Base-by-base conservation (phyloP, 2,113 vertebrate species). In the Dicaeum eximium region DNA sequence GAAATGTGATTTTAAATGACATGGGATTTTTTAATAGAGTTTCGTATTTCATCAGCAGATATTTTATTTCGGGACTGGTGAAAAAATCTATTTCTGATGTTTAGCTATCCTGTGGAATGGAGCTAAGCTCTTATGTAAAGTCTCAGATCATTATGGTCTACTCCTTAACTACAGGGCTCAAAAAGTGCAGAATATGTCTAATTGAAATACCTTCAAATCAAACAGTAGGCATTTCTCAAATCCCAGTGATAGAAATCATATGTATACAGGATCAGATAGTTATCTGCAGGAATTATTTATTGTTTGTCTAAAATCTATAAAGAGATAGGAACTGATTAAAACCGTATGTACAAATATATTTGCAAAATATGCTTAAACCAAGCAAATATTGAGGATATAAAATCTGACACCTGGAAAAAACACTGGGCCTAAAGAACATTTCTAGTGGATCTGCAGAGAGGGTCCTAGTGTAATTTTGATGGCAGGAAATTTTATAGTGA, bases 31-130 rank as follows among this genome's bases (percentile, higher is more conserved):
- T 75, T 45, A 75, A 57, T 15, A 83, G 21, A 50, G 77, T 65
- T 85, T 51, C 0, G 0, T 56, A 47, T 65, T 87, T 82, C 6
- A 69, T 48, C 16, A 72, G 5, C 33, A 83, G 17, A 56, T 0
- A 1, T 69, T 91, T 61, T 77, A 44, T 83, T 83, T 80, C 1
- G 3, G 64, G 77, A 72, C 19, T 5, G 4, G 9, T 33, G 9
- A 60, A 91, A 92, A 93, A 58, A 42, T 33, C 11, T 27, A 18
- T 13, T 66, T 44, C n/a, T 61, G 20, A 53, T 45, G 10, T 40
- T 85, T 31, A 66, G 7, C 8, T 58, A 15, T 86, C 66, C 31
- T 77, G 31, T 40, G 64, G 13, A 80, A 56, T n/a, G n/a, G 24
- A 83, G 7, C 28, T 56, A 44, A 80, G 11, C 3, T 88, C 23